A percentile compares a stretch with the other conserved stretches of the same genome.
These are phyloP conservation scores for Caenorhabditis sinica DNA, from an alignment of 2,888 invertebrate genomes.

Conservation along the genomic window DNA sequence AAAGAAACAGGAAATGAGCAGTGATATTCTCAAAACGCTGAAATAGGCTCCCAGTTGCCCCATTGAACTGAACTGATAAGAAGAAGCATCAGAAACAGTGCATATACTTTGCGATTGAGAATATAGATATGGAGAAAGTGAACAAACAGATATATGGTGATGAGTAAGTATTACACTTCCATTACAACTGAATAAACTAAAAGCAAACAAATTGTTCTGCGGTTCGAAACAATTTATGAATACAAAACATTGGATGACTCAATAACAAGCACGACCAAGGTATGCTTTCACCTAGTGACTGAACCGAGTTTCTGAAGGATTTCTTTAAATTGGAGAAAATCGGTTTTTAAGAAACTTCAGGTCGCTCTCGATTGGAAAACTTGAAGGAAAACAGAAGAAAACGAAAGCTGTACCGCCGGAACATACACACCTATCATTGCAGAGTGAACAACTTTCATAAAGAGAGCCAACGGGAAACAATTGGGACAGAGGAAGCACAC, in stretches of 20 bases:
- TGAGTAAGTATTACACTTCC: conserved; percentile 10
- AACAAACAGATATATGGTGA: not conserved
- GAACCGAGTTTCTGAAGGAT: too few species aligned
- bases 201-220: conserved; percentile 9
- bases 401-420: conserved; percentile 31
- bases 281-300: not conserved
- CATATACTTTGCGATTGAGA: not conserved
- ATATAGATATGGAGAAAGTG: not conserved
- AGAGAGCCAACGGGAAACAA: conserved; percentile 62
- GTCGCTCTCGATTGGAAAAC: not conserved
- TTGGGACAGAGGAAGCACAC: conserved; percentile 45
- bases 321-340: not conserved
- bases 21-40: too few species aligned
- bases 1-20: too few species aligned
- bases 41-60: too few species aligned
- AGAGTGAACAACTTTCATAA: conserved; percentile 26
- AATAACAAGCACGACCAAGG: not conserved
- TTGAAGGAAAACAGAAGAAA: conserved; percentile 11
- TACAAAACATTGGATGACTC: conserved; percentile 10
- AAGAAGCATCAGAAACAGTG: too few species aligned
- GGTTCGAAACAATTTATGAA: conserved; percentile 15
- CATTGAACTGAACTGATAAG: too few species aligned
- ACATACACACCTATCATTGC: conserved; percentile 66
- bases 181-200: not conserved
- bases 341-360: too few species aligned